phyloP scores from a whole-genome alignment of 2,113 vertebrate species.

The Protobothrops mucrosquamatus region DNA sequence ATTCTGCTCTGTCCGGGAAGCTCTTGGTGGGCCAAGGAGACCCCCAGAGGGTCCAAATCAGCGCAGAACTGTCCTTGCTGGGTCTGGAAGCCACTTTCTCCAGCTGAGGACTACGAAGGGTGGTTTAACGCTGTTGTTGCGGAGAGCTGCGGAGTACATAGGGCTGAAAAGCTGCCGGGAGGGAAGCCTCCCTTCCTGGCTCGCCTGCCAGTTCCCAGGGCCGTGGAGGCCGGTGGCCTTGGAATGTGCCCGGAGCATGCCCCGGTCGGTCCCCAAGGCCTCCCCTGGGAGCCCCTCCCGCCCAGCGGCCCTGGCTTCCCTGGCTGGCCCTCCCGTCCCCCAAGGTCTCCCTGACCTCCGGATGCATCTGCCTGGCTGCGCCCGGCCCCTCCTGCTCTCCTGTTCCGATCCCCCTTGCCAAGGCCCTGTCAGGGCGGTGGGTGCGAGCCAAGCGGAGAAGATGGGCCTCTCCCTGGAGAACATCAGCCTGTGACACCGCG shows the following conservation, averaged over 20 bases:
- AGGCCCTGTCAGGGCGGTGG: neutral
- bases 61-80: rapidly evolving
- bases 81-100: neutral
- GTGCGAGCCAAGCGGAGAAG: neutral
- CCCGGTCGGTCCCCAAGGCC: neutral
- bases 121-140: neutral
- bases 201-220: neutral
- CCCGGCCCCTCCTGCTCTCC: neutral
- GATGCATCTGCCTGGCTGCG: neutral
- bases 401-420: neutral
- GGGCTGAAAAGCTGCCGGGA: neutral
- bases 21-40: neutral
- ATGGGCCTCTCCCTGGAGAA: neutral
- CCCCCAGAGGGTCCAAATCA: neutral
- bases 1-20: neutral
- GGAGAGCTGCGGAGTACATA: neutral
- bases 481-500: neutral
- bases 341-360: neutral
- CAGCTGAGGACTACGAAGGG: neutral
- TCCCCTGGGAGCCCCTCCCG: neutral
- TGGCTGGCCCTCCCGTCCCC: neutral
- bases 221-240: too few relatives aligned
- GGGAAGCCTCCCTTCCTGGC: neutral
- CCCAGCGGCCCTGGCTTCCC: neutral
- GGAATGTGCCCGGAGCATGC: neutral